Conservation (phyloP, 2,888 invertebrate species). For the Stomorhina lunata region DNA sequence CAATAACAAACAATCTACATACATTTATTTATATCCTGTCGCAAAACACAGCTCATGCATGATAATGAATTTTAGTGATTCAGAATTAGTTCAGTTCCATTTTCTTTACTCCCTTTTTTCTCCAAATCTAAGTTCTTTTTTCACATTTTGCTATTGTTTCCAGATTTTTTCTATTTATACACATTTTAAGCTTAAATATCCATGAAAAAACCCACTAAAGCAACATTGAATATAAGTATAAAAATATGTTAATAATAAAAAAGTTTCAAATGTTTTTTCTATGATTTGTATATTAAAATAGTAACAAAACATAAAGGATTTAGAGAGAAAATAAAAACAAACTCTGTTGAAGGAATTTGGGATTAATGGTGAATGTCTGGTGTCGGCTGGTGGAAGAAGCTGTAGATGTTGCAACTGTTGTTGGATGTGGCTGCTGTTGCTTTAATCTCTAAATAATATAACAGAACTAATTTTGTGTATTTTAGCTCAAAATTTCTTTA, state of each 20-base stretch:
- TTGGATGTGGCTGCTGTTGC: not conserved
- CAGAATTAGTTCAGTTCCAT: not conserved
- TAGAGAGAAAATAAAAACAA: not conserved
- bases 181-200: constrained; percentile 4
- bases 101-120: not conserved
- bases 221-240: not conserved
- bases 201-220: not conserved
- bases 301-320: no score
- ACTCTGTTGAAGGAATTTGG: constrained; percentile 25
- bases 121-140: not conserved
- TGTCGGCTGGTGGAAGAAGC: not conserved
- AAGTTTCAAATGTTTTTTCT: constrained; percentile 3
- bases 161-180: not conserved
- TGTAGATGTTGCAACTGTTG: no score
- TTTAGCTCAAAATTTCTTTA: not conserved
- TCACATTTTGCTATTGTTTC: not conserved
- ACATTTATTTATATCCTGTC: constrained; percentile 57
- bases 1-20: constrained; percentile 22
- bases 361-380: no score
- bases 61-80: constrained; percentile 60
- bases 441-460: constrained; percentile 8
- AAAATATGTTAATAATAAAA: not conserved
- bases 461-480: not conserved
- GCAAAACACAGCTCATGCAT: constrained; percentile 63
- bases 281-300: constrained; percentile 9